These are phyloP conservation scores for Ailurus styani DNA, from an alignment of 2,113 vertebrate species.

Conservation along the genomic window DNA sequence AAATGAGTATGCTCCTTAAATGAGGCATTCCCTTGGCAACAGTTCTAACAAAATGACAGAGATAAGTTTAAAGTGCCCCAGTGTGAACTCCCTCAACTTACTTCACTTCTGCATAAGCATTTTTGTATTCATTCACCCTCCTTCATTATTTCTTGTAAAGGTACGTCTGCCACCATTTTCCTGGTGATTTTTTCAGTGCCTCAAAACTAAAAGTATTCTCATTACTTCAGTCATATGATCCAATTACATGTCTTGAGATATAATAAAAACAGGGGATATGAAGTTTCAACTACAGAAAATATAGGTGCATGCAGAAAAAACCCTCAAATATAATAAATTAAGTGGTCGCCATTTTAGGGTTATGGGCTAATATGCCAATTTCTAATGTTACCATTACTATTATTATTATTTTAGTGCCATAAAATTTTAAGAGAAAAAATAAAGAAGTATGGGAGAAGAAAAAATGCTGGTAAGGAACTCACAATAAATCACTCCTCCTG, in stretches of 20 bases:
- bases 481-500: neutral
- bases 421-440: neutral
- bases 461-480: neutral
- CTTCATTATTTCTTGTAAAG: neutral
- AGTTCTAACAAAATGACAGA: neutral
- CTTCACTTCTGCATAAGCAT: neutral
- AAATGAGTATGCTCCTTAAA: neutral
- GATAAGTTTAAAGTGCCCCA: neutral
- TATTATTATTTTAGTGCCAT: neutral
- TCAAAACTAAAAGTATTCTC: neutral
- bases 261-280: neutral
- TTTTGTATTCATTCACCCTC: neutral
- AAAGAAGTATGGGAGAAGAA: neutral
- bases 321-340: neutral
- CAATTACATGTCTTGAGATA: neutral
- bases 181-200: neutral
- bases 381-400: neutral
- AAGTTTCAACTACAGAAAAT: neutral
- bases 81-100: neutral
- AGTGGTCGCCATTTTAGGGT: neutral
- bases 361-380: neutral
- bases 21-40: neutral
- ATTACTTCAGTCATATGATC: neutral
- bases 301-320: neutral
- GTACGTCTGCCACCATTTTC: neutral